Percentiles rank a stretch among this genome's conserved stretches.
Conservation (phyloP, 2,888 invertebrate genomes). For the Agriopis marginaria region DNA sequence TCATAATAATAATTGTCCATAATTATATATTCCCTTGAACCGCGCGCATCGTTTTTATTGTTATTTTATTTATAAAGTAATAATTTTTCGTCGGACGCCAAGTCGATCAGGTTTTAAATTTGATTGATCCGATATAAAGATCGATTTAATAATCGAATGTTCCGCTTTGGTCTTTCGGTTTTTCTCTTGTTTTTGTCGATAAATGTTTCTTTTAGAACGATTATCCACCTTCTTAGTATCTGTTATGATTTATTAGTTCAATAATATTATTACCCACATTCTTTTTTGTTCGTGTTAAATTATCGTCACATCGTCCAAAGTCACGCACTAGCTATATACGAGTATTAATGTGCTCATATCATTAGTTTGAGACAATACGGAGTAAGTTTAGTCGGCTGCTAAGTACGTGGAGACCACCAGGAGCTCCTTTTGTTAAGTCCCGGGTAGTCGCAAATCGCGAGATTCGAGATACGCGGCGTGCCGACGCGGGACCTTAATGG, state of each 20-base stretch:
- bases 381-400: slow-evolving; percentile 64
- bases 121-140: slow-evolving; percentile 86
- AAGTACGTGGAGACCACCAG: slow-evolving; percentile 77
- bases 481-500: slow-evolving; percentile 80
- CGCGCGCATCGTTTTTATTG: slow-evolving; percentile 84
- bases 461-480: slow-evolving; percentile 81
- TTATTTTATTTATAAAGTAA: slow-evolving; percentile 87
- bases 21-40: slow-evolving; percentile 85
- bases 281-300: slow-evolving; percentile 47
- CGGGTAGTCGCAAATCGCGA: slow-evolving; percentile 80
- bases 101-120: slow-evolving; percentile 84
- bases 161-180: slow-evolving; percentile 72
- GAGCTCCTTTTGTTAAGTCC: slow-evolving; percentile 78
- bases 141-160: slow-evolving; percentile 84
- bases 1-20: slow-evolving; percentile 86
- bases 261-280: slow-evolving; percentile 57
- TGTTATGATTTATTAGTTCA: slow-evolving; percentile 67
- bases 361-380: slow-evolving; percentile 59
- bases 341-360: slow-evolving; percentile 40
- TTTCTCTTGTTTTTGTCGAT: slow-evolving; percentile 76
- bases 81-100: slow-evolving; percentile 81
- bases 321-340: slow-evolving; percentile 26
- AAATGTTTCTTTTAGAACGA: slow-evolving; percentile 73
- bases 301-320: slow-evolving; percentile 43
- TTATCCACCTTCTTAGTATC: slow-evolving; percentile 68